These are phyloP conservation scores for Cryptocephalus moraei DNA, from an alignment of 2,888 invertebrate species.

Conservation along the genomic window DNA sequence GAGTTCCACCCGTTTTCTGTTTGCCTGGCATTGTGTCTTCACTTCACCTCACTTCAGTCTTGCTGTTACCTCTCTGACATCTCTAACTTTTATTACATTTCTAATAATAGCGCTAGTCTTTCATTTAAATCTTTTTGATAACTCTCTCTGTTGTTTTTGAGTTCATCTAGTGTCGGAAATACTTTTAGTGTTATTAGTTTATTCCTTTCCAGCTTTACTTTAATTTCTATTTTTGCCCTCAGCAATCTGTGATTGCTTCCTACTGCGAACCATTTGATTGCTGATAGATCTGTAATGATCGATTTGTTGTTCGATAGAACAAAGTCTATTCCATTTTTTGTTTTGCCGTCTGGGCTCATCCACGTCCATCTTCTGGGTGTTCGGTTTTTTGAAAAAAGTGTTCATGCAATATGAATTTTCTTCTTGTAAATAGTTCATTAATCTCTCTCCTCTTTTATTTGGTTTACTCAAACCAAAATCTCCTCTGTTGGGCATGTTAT, in stretches of 20 bases:
- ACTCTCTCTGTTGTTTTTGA: not conserved
- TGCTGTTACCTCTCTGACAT: no score
- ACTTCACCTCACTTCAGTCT: no score
- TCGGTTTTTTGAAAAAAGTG: conserved; percentile 2
- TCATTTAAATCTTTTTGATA: not conserved
- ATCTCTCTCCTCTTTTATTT: conserved; percentile 3
- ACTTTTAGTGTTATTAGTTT: not conserved
- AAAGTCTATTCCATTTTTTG: not conserved
- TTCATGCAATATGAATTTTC: conserved; percentile 4
- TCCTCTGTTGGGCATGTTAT: not conserved
- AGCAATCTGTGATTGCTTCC: no score
- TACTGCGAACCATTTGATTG: no score
- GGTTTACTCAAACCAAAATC: not conserved
- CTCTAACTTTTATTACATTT: no score
- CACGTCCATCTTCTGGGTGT: no score
- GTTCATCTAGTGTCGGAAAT: not conserved
- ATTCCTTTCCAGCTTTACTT: not conserved
- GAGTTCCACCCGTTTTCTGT: no score
- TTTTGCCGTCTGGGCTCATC: not conserved
- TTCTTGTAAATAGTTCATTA: conserved; percentile 1
- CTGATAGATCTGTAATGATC: not conserved
- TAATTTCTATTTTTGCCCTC: not conserved
- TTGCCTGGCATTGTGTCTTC: no score
- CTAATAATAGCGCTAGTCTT: no score
- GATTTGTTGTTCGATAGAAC: not conserved